Base-by-base conservation (phyloP, 2,113 vertebrate species). In the Falcunculus frontatus region DNA sequence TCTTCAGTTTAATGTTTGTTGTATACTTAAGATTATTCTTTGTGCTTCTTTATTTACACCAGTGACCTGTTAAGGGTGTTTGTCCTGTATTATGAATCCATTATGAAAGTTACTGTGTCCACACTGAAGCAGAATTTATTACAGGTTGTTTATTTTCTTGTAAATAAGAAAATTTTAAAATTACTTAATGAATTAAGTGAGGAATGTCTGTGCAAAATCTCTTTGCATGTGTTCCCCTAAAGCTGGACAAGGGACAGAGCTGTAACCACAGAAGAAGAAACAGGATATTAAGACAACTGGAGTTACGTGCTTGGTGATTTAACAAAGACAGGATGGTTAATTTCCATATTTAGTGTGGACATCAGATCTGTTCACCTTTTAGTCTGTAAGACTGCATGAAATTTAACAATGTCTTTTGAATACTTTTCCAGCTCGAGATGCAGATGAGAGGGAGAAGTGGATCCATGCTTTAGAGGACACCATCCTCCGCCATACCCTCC, bases 381-480 rank as follows among this genome's bases (percentile, higher is more conserved):
- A 47, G 26, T 42, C 35, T 14, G 9, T 30, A 37, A 63, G 10
- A 47, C 39, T 81, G 37, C 35, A 52, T 84, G 15, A 53, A 68
- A 68, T 60, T 63, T 55, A 82, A 89, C 32, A 70, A 1, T 64
- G 21, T 41, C 15, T 93, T 94, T 63, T 65, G 35, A 75, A 85
- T 85, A 16, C 16, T 91, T 95, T 97, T 97, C n/a, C 95, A 99
- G 99, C 99, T 92, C 98, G 99, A 96, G 99, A 99, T 98, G 99
- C 99, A 89, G 99, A 99, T 86, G 99, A 99, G 89, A 98, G 99
- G 96, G 99, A 99, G 96, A 99, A 99, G 98, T 99, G 99, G 99
- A 99, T 99, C 96, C 99, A 99, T 56, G 99, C 99, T 95, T 98
- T 99, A 99, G 99, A 99, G 96, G 99, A 99, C 96, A 99, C 99